phyloP scores from a whole-genome alignment of 2,797 vertebrate species.

The Eurystomus glaucurus region DNA sequence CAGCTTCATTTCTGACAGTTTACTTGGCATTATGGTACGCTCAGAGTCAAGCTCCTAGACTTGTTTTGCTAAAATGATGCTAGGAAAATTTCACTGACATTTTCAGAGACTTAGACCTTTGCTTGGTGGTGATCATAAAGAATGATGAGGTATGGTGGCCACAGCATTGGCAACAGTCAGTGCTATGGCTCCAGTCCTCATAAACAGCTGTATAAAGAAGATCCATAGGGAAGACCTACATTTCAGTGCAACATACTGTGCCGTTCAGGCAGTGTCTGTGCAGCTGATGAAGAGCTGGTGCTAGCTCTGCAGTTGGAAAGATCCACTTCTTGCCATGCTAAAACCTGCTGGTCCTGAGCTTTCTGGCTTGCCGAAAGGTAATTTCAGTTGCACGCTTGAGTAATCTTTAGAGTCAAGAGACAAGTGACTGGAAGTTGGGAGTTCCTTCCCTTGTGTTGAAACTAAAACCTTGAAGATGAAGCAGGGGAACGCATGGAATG shows the following conservation, averaged over 20 bases:
- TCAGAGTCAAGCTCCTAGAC: not conserved
- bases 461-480: not conserved
- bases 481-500: not conserved
- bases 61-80: not conserved
- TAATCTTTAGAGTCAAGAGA: fast-evolving
- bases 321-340: not conserved
- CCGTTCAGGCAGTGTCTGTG: not conserved
- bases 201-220: not conserved
- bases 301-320: not conserved
- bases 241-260: not conserved
- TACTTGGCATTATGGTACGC: fast-evolving
- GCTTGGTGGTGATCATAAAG: not conserved
- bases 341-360: not conserved
- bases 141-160: fast-evolving
- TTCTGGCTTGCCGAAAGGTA: not conserved
- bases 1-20: not conserved
- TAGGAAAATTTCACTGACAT: not conserved
- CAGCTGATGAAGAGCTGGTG: not conserved
- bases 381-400: not conserved
- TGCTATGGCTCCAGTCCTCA: not conserved
- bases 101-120: not conserved
- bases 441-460: not conserved
- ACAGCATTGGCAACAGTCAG: not conserved
- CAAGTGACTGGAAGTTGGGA: not conserved
- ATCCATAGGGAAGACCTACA: not conserved